These are phyloP conservation scores for Aurelia sp. DNA, from an alignment of 30 jellyfish, hydroid and myxozoan species.

Conservation along the genomic window DNA sequence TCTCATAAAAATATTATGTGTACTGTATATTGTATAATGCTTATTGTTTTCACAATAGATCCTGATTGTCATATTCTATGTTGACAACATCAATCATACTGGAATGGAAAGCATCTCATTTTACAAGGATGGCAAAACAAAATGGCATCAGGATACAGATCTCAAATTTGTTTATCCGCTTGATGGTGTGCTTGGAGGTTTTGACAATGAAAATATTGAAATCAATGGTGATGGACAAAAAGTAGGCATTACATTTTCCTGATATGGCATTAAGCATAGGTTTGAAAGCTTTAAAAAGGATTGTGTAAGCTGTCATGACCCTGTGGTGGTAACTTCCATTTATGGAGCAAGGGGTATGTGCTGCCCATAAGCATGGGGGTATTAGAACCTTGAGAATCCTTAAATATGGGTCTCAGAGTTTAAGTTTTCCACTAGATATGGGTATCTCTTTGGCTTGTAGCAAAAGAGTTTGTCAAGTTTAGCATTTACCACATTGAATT, in stretches of 20 bases:
- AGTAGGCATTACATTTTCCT: not conserved
- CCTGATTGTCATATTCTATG: constrained; percentile 37
- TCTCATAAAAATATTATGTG: too few relatives aligned
- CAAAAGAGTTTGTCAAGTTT: too few relatives aligned
- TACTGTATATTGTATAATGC: not conserved
- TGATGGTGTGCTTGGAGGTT: constrained; percentile 73
- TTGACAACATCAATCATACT: constrained; percentile 36
- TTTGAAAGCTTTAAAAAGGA: too few relatives aligned
- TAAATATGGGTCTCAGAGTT: too few relatives aligned
- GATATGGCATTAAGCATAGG: not conserved
- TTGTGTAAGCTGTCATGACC: too few relatives aligned
- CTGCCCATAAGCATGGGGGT: too few relatives aligned
- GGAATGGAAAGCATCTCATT: constrained; percentile 82
- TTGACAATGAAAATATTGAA: constrained; percentile 40
- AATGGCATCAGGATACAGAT: constrained; percentile 65
- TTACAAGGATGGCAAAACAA: constrained; percentile 59
- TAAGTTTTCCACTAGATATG: too few relatives aligned
- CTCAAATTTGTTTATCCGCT: constrained; percentile 51
- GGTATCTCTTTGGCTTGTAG: too few relatives aligned
- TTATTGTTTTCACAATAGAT: constrained; percentile 15
- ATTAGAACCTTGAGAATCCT: too few relatives aligned
- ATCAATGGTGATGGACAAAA: constrained; percentile 53
- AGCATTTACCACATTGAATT: too few relatives aligned
- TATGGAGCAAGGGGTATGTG: too few relatives aligned
- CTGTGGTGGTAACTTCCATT: too few relatives aligned